Evolutionary conservation across 2,888 invertebrate species (phyloP).

Genomic region (Stramonita haemastoma): DNA sequence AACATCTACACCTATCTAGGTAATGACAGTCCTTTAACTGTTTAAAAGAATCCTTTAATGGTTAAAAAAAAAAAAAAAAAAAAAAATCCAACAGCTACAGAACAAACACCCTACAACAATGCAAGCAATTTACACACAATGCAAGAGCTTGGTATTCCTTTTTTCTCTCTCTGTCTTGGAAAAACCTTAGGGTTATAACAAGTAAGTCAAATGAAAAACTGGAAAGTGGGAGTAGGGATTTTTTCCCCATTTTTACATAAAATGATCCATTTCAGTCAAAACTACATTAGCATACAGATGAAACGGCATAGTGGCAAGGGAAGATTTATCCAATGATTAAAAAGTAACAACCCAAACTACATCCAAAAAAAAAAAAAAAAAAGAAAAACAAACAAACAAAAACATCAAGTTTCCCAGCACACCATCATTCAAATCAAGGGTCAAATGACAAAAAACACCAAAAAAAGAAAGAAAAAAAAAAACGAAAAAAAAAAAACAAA

Average conservation of each 20-base stretch:
- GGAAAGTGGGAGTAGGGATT: too few relatives aligned
- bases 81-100: background rate
- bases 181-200: background rate
- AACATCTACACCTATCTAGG: too few relatives aligned
- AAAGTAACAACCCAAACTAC: background rate
- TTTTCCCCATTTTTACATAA: too few relatives aligned
- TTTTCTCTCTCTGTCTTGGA: background rate
- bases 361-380: background rate
- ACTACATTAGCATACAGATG: background rate
- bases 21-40: too few relatives aligned
- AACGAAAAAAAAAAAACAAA: too few relatives aligned
- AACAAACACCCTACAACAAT: background rate
- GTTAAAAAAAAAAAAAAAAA: background rate
- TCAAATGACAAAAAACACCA: background rate
- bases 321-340: conserved; percentile 18
- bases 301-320: background rate
- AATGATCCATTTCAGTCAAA: conserved; percentile 3
- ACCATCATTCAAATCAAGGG: conserved; percentile 5
- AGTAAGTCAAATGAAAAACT: background rate
- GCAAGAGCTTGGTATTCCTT: background rate
- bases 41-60: too few relatives aligned
- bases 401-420: background rate
- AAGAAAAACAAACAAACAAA: background rate
- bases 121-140: background rate
- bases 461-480: background rate